Percentiles rank a stretch among this genome's conserved stretches.
phyloP scores from a whole-genome alignment of 2,888 invertebrate genomes.

The Osmoderma eremita region DNA sequence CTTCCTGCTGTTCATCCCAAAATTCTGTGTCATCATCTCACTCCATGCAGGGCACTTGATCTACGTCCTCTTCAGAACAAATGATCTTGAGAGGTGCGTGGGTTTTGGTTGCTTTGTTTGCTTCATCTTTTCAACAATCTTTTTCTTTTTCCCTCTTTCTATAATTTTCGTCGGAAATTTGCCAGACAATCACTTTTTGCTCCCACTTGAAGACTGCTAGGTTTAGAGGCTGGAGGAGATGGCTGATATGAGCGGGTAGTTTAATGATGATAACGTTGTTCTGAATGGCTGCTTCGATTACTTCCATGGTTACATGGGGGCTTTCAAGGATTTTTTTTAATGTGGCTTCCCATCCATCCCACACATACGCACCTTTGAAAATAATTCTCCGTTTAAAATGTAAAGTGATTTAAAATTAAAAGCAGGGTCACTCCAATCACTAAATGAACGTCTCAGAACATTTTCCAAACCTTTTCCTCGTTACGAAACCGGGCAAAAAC shows the following conservation, averaged over 20 bases:
- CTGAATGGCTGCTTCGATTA: conserved; percentile 8
- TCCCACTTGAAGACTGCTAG: conserved; percentile 1
- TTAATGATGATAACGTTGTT: conserved; percentile 3
- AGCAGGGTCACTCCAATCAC: not conserved
- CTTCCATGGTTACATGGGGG: not conserved
- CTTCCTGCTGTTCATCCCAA: conserved; percentile 10
- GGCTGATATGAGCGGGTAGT: conserved; percentile 5
- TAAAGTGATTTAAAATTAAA: not conserved
- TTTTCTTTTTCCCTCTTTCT: conserved; percentile 1
- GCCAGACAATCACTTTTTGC: not conserved
- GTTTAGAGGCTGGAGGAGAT: too few species aligned
- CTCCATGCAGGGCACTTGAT: conserved; percentile 1
- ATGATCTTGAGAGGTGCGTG: too few species aligned
- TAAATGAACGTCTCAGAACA: conserved; percentile 12
- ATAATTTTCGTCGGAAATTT: not conserved
- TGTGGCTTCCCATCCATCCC: too few species aligned
- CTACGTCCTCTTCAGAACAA: conserved; percentile 1
- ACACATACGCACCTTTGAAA: not conserved
- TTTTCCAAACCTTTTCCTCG: not conserved
- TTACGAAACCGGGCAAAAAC: not conserved
- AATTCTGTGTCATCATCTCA: not conserved
- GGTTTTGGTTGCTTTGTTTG: not conserved
- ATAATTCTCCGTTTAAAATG: not conserved
- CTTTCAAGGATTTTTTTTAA: not conserved
- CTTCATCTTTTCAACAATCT: not conserved